Conservation (phyloP, 1,140 invertebrate species). For the Neodiprion virginianus region DNA sequence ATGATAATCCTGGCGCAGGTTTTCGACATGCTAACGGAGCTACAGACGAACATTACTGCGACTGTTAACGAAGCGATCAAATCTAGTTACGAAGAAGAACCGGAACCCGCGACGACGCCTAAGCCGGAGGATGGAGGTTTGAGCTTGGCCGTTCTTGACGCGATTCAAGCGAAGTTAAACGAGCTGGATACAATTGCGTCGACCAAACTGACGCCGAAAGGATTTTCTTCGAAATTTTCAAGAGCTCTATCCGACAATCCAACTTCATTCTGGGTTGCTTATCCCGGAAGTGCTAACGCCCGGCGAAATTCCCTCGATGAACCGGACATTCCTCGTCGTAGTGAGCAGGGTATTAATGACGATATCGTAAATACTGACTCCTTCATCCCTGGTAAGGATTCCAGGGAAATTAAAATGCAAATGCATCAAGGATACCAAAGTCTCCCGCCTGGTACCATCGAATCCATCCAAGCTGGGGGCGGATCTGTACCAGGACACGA, state of each 20-base stretch:
- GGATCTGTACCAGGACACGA: constrained; percentile 47
- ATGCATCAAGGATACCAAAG: constrained; percentile 58
- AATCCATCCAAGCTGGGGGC: constrained; percentile 53
- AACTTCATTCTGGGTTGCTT: constrained; percentile 44
- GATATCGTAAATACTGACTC: constrained; percentile 22
- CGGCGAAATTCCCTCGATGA: not conserved
- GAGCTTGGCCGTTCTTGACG: constrained; percentile 46
- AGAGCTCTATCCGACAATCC: constrained; percentile 17
- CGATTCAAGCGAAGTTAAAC: constrained; percentile 43
- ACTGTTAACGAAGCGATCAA: constrained; percentile 42
- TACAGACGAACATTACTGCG: constrained; percentile 51
- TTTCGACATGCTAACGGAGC: constrained; percentile 53
- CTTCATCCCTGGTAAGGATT: constrained; percentile 23
- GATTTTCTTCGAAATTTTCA: not conserved
- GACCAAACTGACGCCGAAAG: constrained; percentile 19
- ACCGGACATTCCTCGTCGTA: not conserved
- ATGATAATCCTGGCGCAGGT: constrained; percentile 52
- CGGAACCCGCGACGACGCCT: not conserved
- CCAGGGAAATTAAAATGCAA: constrained; percentile 50
- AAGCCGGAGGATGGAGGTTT: constrained; percentile 16
- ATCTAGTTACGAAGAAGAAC: constrained; percentile 18
- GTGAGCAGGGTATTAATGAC: constrained; percentile 39
- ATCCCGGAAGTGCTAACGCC: constrained; percentile 27
- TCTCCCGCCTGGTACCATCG: constrained; percentile 52
- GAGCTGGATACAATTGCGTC: constrained; percentile 27